Evolutionary conservation across 2,113 vertebrate genomes (phyloP).

Genomic region (Pholis gunnellus): DNA sequence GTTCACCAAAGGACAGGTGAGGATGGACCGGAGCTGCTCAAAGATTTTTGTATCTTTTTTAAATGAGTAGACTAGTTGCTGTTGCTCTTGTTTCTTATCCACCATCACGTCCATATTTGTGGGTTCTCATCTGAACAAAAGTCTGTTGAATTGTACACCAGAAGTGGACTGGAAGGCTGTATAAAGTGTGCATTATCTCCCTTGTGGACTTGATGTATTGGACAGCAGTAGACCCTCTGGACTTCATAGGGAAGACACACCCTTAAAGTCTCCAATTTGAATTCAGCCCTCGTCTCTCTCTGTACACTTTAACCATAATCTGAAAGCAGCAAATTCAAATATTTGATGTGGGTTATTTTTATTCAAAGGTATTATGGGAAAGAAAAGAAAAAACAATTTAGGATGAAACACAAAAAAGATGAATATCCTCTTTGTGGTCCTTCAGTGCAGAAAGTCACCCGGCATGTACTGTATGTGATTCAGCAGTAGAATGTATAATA

Average conservation of each 20-base stretch:
- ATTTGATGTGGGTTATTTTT: neutral
- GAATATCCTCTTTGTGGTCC: neutral
- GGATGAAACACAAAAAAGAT: neutral
- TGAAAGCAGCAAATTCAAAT: neutral
- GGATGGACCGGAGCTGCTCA: neutral
- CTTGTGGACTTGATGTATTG: neutral
- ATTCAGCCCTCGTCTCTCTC: neutral
- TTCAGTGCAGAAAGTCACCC: neutral
- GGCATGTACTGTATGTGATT: too few relatives aligned
- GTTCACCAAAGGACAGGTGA: constrained; percentile 88
- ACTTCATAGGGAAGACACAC: constrained; percentile 12
- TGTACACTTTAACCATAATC: neutral
- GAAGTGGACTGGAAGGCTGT: neutral
- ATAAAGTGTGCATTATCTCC: neutral
- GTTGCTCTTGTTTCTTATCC: neutral
- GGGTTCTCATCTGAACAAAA: neutral
- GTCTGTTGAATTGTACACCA: neutral
- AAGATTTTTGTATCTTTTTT: neutral
- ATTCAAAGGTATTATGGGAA: neutral
- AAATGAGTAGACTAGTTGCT: neutral
- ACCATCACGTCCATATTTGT: neutral
- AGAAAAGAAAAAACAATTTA: neutral
- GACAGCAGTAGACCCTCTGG: constrained; percentile 1
- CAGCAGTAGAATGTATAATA: neutral
- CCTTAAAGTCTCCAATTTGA: neutral